Base-by-base conservation (phyloP, 1,140 invertebrate species). In the Bombus huntii region DNA sequence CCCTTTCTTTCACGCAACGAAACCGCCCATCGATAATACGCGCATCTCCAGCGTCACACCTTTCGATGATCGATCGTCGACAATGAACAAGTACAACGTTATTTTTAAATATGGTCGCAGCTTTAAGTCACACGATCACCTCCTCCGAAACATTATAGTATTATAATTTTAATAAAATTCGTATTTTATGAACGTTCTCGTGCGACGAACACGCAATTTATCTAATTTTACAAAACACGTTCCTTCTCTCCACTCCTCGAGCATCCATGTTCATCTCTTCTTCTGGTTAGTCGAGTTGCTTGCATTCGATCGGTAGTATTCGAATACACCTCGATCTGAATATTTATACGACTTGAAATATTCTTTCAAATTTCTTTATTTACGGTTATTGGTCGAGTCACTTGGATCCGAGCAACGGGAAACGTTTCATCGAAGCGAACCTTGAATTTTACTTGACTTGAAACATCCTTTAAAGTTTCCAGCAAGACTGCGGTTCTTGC, bases 111-210 rank as follows among this genome's bases (percentile, higher is more conserved):
- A 28, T 37, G 74, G 3, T 53, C 57, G 9, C 44, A 53, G 57
- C 57, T 70, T 18, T 68, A 70, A 9, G 34, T 57, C 39, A 15
- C 39, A 65, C 31, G 2, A 31, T 34, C 22, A 47, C 3, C 13
- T 22, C 2, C 9, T 15, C 4, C 18, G 13, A 57, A 13, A 31
- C 1, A 53, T 4, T 13, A 85, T 66, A 85, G 42, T 80, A 85
- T 80, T 81, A 57, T 80, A 73, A 62, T 73, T 73, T 85, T 85
- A 74, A 81, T 73, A 73, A 85, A 85, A 39, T 8, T 59, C 34
- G 10, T 42, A 62, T 62, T 77, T n/a, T 77, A 34, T 42, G 28
- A 62, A 77, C 28, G 15, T 28, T n/a, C 13, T 4, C 15, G 1
- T 10, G 25, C 10, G 34, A 22, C n/a, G 10, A n/a, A 76, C 39